Evolutionary conservation across 2,113 vertebrate species (phyloP), one percentile per base, ranked within the genome.

Genomic region (Tachuris rubrigastra): DNA sequence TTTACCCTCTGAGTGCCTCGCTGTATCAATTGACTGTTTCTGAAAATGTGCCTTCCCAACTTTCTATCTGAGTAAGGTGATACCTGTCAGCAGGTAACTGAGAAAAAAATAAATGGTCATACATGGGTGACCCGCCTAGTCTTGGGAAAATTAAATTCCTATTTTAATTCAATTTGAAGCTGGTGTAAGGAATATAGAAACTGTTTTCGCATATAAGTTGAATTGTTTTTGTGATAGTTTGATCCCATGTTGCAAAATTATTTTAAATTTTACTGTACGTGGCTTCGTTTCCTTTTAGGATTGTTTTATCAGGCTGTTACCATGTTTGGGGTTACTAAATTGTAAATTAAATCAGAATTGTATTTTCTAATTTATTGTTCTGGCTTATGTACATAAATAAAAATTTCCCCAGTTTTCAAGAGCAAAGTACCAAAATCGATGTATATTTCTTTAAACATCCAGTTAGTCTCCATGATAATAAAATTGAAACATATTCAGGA

Each of bases 1-100:
- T 47, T 63, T 72, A 18, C 35, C 5, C 8, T 71, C n/a, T 46
- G 39, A 4, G 8, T 55, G 12, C 39, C 50, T 78, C 0, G 0
- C 21, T 80, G 21, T 58, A 37, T 78, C 13, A 20, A 3, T 62
- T 62, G 33, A 53, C 17, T 62, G 1, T 85, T 82, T 69, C 37
- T 94, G 76, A 71, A 93, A 85, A 60, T 47, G 56, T 49, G 13
- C 31, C n/a, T 85, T 89, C 27, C 14, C 2, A 4, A 18, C 9
- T 85, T 63, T 49, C 18, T 41, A 0, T 76, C 24, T 56, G 37
- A 65, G 23, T 52, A 33, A 85, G 16, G 25, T 62, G 49, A 59
- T 3, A 10, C 12, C 27, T 58, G 11, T 33, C 60, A 85, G 21
- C 30, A 74, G 52, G 9, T 56, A 72, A 69, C 24, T 56, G 60